Evolutionary conservation across 2,113 vertebrate genomes (phyloP), one percentile per base, ranked within the genome.

Genomic region (Oxyura jamaicensis): DNA sequence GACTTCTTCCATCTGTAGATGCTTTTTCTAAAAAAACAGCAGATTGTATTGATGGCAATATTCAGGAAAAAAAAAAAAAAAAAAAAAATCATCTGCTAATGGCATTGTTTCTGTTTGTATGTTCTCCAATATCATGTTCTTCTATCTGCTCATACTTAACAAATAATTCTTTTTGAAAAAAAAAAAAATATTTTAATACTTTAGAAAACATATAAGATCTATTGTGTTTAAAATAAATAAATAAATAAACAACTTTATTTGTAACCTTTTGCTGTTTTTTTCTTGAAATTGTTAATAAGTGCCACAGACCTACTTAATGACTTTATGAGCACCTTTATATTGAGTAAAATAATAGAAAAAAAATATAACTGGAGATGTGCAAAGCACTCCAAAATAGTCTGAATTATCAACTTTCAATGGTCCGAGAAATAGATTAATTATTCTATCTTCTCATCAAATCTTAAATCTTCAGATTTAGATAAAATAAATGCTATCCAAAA

Each of bases 1-100:
- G 92, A 39, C 83, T 90, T 91, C 73, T 93, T 96, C 91, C 90
- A 95, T 96, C 93, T 96, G 91, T 74, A 93, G 68, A 39, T 56
- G 36, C 6, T 88, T 94, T 93, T 90, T 80, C 33, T 46, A 71
- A 87, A 87, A 87, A 93, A 85, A 68, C 55, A 95, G 62, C 94
- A 96, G 87, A 91, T 96, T 96, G 79, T 13, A 36, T 50, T 90
- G 63, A 77, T 81, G 42, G 8, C 91, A 76, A 80, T 81, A 41
- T 83, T 93, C 46, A 91, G 26, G 12, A 48, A 0, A 11, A 36
- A 87, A 88, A 62, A 56, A 36, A 87, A 88, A 62, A 56, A 18
- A 46, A 46, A 19, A 46, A 46, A 9, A 60, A n/a, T n/a, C 1
- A 36, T 85, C 50, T 68, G 44, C 11, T 80, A 67, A 77, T 80